These are phyloP conservation scores for Rhorus exstirpatorius DNA, from an alignment of 2,888 invertebrate species.

Conservation along the genomic window DNA sequence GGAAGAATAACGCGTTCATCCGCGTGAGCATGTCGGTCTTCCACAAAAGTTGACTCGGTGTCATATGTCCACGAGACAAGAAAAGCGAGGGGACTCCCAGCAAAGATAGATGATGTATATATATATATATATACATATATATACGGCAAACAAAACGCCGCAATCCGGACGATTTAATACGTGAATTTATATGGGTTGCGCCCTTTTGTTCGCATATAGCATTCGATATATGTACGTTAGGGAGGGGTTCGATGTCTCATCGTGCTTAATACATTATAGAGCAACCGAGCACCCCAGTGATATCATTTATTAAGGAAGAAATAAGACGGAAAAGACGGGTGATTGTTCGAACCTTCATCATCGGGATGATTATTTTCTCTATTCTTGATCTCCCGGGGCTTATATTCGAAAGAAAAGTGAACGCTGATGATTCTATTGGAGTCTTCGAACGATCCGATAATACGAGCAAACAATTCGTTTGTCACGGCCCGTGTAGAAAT, in stretches of 20 bases:
- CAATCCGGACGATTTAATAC: neutral
- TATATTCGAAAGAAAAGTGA: conserved; percentile 28
- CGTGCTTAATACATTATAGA: conserved; percentile 7
- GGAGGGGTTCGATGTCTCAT: conserved; percentile 39
- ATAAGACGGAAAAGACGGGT: neutral
- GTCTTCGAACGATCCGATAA: neutral
- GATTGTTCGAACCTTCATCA: conserved; percentile 43
- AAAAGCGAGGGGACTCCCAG: conserved; percentile 52
- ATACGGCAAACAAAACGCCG: neutral
- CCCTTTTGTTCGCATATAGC: neutral
- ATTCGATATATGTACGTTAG: neutral
- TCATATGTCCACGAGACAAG: conserved; percentile 54
- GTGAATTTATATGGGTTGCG: neutral
- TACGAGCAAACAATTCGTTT: neutral
- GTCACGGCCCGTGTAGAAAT: no score
- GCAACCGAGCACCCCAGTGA: conserved; percentile 14
- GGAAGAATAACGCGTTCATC: conserved; percentile 62
- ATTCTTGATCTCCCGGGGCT: neutral
- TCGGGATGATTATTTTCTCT: conserved; percentile 29
- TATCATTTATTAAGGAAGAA: neutral
- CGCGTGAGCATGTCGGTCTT: conserved; percentile 65
- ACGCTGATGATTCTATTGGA: conserved; percentile 21
- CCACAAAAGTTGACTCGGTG: conserved; percentile 67
- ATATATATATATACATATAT: neutral
- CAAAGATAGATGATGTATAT: conserved; percentile 31